Percentiles rank a stretch among this genome's conserved stretches.
Conservation (phyloP, 2,113 vertebrate species). For the Zapus hudsonius region DNA sequence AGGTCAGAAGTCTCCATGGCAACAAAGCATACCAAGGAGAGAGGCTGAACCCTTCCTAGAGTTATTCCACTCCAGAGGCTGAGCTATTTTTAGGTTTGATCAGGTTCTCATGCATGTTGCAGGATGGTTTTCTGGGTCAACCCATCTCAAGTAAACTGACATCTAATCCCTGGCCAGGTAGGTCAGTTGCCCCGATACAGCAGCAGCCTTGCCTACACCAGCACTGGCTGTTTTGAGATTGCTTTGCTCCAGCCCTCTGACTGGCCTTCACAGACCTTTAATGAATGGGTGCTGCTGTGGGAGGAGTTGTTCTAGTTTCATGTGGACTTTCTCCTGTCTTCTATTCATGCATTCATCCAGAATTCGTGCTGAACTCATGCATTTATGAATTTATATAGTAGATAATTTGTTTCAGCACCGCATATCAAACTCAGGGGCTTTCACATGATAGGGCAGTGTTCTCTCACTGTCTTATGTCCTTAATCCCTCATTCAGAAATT, state of each 20-base stretch:
- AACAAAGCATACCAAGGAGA: neutral
- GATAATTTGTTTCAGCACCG: neutral
- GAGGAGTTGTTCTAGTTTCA: neutral
- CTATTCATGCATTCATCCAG: neutral
- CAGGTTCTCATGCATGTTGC: conserved; percentile 70
- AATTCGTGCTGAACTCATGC: neutral
- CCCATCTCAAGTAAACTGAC: conserved; percentile 71
- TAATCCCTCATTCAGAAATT: neutral
- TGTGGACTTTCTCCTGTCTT: neutral
- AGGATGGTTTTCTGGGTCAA: conserved; percentile 74
- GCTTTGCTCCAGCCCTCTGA: neutral
- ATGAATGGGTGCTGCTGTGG: neutral
- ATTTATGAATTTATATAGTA: neutral
- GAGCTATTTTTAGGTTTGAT: conserved; percentile 68
- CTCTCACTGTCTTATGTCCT: neutral
- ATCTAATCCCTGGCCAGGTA: conserved; percentile 53
- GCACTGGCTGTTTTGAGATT: conserved; percentile 44
- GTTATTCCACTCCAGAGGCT: neutral
- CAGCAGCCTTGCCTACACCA: neutral
- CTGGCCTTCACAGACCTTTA: neutral
- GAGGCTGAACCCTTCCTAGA: neutral
- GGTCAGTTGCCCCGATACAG: neutral
- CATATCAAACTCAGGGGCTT: neutral
- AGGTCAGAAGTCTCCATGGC: neutral
- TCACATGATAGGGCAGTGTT: neutral